These are phyloP conservation scores for Macrosiphum euphorbiae DNA, from an alignment of 2,888 invertebrate species.

Conservation along the genomic window DNA sequence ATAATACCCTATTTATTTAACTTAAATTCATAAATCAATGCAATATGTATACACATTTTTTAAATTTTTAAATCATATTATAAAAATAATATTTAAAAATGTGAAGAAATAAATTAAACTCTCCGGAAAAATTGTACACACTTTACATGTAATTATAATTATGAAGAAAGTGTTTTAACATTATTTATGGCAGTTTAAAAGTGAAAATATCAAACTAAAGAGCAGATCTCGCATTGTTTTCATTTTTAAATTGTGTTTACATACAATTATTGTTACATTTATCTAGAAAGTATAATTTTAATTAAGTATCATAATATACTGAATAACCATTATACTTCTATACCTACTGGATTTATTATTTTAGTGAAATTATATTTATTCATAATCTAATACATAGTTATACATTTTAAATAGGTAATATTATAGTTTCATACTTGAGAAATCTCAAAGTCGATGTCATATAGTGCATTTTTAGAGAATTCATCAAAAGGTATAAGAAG, in stretches of 20 bases:
- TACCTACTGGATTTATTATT: constrained; percentile 21
- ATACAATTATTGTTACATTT: not conserved
- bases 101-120: too few relatives aligned
- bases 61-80: too few relatives aligned
- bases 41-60: too few relatives aligned
- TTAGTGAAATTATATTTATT: not conserved
- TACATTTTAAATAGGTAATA: not conserved
- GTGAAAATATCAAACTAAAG: not conserved
- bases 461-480: constrained; percentile 24
- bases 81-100: too few relatives aligned
- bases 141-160: not conserved
- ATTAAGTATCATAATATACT: not conserved
- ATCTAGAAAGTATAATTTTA: not conserved
- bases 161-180: not conserved
- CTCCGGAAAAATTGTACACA: not conserved
- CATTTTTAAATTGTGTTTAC: not conserved
- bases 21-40: too few relatives aligned
- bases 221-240: not conserved
- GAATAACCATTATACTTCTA: not conserved
- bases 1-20: too few relatives aligned
- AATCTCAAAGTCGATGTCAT: constrained; percentile 45
- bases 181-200: not conserved
- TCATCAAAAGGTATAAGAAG: constrained; percentile 42
- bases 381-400: not conserved
- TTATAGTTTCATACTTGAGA: constrained; percentile 33